These are phyloP conservation scores for Cyclopterus lumpus DNA, from an alignment of 2,797 vertebrate genomes.

Conservation along the genomic window DNA sequence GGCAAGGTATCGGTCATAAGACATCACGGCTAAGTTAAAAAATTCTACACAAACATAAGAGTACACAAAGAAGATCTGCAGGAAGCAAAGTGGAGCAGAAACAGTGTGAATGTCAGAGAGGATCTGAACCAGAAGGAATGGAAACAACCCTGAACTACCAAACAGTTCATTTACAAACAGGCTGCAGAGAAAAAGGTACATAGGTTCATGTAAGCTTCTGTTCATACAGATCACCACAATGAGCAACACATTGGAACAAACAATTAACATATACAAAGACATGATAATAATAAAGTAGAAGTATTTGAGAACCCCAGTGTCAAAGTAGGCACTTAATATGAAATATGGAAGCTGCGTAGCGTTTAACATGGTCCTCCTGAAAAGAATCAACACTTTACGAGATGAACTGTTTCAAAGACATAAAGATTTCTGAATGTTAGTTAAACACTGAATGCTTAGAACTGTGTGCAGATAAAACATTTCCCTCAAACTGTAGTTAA, in stretches of 20 bases:
- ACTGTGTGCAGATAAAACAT: too few species aligned
- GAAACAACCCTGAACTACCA: slow-evolving; percentile 5
- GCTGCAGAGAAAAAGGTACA: slow-evolving; percentile 3
- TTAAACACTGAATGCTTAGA: too few species aligned
- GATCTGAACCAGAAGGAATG: slow-evolving; percentile 4
- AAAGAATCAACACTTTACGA: too few species aligned
- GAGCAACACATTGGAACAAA: background rate
- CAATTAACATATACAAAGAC: background rate
- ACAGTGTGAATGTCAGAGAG: background rate
- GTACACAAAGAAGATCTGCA: background rate
- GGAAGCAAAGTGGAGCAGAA: background rate
- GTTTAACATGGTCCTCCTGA: too few species aligned
- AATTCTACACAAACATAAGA: background rate
- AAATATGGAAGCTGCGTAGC: background rate
- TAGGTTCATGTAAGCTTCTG: slow-evolving; percentile 12
- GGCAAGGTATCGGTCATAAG: slow-evolving; percentile 14
- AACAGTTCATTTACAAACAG: slow-evolving; percentile 3
- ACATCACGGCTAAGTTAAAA: background rate
- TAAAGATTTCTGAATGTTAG: too few species aligned
- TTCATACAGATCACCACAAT: background rate
- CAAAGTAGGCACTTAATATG: slow-evolving; percentile 13
- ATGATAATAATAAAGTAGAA: slow-evolving; percentile 8
- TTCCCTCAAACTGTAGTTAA: too few species aligned
- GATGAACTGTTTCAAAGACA: too few species aligned
- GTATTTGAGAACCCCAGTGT: slow-evolving; percentile 3